Evolutionary conservation across 2,113 vertebrate genomes (phyloP), one percentile per base, ranked within the genome.

Genomic region (Smithornis capensis): DNA sequence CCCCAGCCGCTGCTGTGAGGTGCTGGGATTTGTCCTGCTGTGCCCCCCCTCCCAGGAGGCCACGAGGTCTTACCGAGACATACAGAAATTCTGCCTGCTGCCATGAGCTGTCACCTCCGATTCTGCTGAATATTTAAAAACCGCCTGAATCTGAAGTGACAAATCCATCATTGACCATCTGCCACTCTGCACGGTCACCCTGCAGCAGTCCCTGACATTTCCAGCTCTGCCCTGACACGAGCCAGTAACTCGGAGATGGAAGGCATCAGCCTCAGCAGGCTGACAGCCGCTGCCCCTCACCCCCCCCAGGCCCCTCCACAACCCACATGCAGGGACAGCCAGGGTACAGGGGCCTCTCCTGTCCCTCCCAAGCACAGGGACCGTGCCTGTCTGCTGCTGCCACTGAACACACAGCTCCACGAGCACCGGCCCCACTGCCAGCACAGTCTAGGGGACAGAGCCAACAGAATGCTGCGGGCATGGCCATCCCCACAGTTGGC

Each of bases 101-200:
- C 96, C 94, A 89, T 25, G 63, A 93, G 94, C 96, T 96, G 96
- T 96, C 96, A 93, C 93, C 94, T 95, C 95, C 2, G 25, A 95
- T 96, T 92, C 85, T 83, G 95, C 94, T 96, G 94, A 93, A 95
- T 96, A 93, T 96, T 97, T 96, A 96, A 95, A 94, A 94, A 82
- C 49, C 0, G 80, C 67, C 91, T 90, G 96, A 87, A 97, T 97
- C 80, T 80, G 77, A 96, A 97, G 96, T 95, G 96, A 97, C 96
- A 96, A 92, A 95, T 96, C 96, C 92, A 92, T 96, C 96, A 96
- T 89, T 82, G 96, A 87, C 97, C 97, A 96, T 95, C 97, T 97
- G 97, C 96, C 96, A 89, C 95, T 95, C 93, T 67, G 91, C 94
- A 84, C 90, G 67, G 94, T 87, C 94, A 93, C 95, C 95, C 97